These are phyloP conservation scores for Aplidium turbinatum DNA, from an alignment of 23 tunicate species.

Conservation along the genomic window DNA sequence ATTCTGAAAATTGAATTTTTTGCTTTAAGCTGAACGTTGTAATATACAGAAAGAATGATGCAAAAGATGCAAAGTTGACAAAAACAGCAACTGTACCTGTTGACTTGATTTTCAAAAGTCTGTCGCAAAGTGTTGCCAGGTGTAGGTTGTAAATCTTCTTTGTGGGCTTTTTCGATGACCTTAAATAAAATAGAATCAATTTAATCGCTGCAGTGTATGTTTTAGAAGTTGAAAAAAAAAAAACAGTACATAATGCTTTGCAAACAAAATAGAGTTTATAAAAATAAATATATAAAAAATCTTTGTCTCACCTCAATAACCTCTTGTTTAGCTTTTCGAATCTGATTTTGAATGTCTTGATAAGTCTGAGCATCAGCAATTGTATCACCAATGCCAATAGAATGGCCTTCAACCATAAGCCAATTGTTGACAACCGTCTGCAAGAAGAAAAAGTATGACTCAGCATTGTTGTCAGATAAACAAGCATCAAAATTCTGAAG, in stretches of 20 bases:
- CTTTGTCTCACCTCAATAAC: constrained; percentile 80
- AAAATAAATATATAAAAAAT: not conserved
- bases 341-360: constrained; percentile 97
- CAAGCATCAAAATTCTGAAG: no score
- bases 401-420: constrained; percentile 98
- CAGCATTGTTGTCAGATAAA: no score
- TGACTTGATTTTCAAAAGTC: constrained; percentile 99
- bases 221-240: no score
- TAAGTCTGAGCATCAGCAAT: constrained; percentile 99
- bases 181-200: not conserved
- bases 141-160: constrained; percentile 96
- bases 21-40: no score
- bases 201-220: no score
- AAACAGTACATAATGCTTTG: no score
- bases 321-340: constrained; percentile 95
- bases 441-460: not conserved
- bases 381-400: constrained; percentile 99
- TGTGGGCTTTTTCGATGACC: constrained; percentile 99
- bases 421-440: constrained; percentile 95
- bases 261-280: no score
- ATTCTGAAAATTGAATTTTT: constrained; percentile 55
- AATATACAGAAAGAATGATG: no score
- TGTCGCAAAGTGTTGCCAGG: constrained; percentile 98
- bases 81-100: constrained; percentile 85
- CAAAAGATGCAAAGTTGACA: no score